A percentile compares a stretch with the other conserved stretches of the same genome.
Conservation (phyloP, 2,113 vertebrate genomes). For the Salvator merianae region DNA sequence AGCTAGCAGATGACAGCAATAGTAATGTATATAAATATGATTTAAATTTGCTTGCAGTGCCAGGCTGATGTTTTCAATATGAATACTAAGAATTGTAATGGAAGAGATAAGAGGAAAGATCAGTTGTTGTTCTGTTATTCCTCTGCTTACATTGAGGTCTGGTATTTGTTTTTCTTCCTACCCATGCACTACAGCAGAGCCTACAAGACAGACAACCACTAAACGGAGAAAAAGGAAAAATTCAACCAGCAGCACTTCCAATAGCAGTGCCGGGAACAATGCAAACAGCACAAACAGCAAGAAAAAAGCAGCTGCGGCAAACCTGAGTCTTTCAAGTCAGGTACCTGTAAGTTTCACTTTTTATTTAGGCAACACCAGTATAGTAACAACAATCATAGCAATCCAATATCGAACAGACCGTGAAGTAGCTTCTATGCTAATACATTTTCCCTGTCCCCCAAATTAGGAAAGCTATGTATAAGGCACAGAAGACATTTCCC, state of each 20-base stretch:
- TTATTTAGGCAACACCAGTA: slow-evolving; percentile 66
- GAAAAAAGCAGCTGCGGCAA: slow-evolving; percentile 92
- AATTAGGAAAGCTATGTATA: not conserved
- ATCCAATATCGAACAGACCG: not conserved
- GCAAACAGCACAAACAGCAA: slow-evolving; percentile 85
- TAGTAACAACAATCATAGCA: not conserved
- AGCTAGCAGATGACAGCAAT: not conserved
- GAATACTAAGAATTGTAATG: not conserved
- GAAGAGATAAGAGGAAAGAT: not conserved
- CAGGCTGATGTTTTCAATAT: not conserved
- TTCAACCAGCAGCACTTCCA: slow-evolving; percentile 94
- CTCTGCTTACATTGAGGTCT: not conserved
- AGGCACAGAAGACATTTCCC: not conserved
- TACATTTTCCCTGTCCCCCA: not conserved
- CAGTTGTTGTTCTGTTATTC: slow-evolving; percentile 12
- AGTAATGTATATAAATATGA: not conserved
- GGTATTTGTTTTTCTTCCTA: slow-evolving; percentile 67
- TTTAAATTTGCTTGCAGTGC: slow-evolving; percentile 23
- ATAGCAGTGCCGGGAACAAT: slow-evolving; percentile 88
- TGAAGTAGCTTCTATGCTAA: not conserved
- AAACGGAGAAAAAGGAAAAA: slow-evolving; percentile 99
- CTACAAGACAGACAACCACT: slow-evolving; percentile 93
- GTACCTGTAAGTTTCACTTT: slow-evolving; percentile 99
- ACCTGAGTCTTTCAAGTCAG: slow-evolving; percentile 98
- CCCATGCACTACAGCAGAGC: slow-evolving; percentile 83